Evolutionary conservation across 2,888 invertebrate species (phyloP).

Genomic region (Eutolmus rufibarbis): DNA sequence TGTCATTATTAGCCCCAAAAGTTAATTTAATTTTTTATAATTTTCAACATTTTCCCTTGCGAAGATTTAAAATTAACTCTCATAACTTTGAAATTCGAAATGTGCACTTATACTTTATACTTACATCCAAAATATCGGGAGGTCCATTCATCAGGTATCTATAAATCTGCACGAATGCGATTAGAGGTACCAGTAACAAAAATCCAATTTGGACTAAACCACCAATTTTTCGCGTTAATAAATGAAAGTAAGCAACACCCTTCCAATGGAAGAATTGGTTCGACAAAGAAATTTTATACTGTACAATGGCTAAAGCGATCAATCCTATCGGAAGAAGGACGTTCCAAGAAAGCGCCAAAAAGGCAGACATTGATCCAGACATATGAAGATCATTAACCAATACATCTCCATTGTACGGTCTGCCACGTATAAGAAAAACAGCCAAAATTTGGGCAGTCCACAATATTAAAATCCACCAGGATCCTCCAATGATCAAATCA

Average conservation of each 20-base stretch:
- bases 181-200: slow-evolving; percentile 71
- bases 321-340: slow-evolving; percentile 83
- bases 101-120: slow-evolving; percentile 52
- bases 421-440: slow-evolving; percentile 85
- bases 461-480: slow-evolving; percentile 86
- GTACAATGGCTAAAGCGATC: slow-evolving; percentile 75
- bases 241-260: slow-evolving; percentile 77
- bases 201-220: slow-evolving; percentile 79
- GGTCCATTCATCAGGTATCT: slow-evolving; percentile 83
- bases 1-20: too few relatives aligned
- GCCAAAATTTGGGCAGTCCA: slow-evolving; percentile 80
- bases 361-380: slow-evolving; percentile 67
- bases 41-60: too few relatives aligned
- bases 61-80: too few relatives aligned
- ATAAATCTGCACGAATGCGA: slow-evolving; percentile 70
- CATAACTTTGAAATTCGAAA: too few relatives aligned
- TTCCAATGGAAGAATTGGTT: slow-evolving; percentile 74
- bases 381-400: slow-evolving; percentile 61
- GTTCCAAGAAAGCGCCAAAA: slow-evolving; percentile 87
- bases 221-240: slow-evolving; percentile 81
- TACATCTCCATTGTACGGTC: slow-evolving; percentile 78
- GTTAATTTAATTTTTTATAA: too few relatives aligned
- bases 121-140: slow-evolving; percentile 86
- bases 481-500: slow-evolving; percentile 83
- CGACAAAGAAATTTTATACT: slow-evolving; percentile 75